Conservation (phyloP, 2,113 vertebrate genomes). For the Oenanthe oenanthe region DNA sequence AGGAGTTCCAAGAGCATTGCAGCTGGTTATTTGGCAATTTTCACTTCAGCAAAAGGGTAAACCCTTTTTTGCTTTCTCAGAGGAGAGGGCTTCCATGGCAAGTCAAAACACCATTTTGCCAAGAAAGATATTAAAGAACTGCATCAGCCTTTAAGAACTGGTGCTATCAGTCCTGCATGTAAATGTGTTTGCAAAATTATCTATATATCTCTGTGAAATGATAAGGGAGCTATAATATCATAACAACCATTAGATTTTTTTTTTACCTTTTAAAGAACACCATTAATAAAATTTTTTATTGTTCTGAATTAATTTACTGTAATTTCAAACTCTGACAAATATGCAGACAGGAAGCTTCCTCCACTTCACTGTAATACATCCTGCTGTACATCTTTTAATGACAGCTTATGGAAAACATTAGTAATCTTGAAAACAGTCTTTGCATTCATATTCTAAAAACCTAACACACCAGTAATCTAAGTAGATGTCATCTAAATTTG, state of each 20-base stretch:
- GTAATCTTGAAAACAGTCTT: neutral
- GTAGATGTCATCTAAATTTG: neutral
- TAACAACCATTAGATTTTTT: neutral
- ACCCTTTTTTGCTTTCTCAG: neutral
- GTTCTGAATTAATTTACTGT: conserved; percentile 2
- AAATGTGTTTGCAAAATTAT: neutral
- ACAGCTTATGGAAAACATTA: neutral
- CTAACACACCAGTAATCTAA: neutral
- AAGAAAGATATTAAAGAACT: neutral
- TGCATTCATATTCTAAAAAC: neutral
- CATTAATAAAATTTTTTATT: neutral
- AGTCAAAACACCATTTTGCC: neutral
- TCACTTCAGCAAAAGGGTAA: neutral
- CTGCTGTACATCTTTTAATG: neutral
- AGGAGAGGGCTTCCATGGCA: neutral
- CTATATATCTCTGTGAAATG: neutral
- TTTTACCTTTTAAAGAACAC: neutral
- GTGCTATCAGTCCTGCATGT: neutral
- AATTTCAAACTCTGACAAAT: conserved; percentile 7
- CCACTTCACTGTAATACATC: neutral
- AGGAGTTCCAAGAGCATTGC: neutral
- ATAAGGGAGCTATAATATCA: neutral
- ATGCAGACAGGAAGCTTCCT: neutral
- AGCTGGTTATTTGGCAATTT: neutral
- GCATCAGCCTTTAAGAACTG: neutral